Evolutionary conservation across 2,888 invertebrate species (phyloP), one percentile per base, ranked within the genome.

Genomic region (Eupithecia abbreviata): DNA sequence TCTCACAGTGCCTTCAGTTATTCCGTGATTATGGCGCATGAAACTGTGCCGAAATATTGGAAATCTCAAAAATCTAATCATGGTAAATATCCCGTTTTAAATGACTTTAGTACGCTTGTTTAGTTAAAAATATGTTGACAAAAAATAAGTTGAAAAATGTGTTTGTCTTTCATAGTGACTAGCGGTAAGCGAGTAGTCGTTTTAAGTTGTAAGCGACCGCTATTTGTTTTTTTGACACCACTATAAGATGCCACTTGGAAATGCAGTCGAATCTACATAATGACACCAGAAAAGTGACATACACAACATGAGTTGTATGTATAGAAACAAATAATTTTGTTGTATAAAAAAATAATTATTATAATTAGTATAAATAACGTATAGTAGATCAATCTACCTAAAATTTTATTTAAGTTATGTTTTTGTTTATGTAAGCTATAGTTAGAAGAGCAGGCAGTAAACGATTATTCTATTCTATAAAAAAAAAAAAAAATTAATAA

Each of bases 121-220:
- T 62, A 30, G 74, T 69, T 74, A 73, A 73, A 75, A 78, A 75
- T 78, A 73, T 71, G 62, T 42, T 42, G 13, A 66, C 66, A n/a
- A n/a, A n/a, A n/a, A n/a, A n/a, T n/a, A n/a, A n/a, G n/a, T n/a
- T n/a, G n/a, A n/a, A n/a, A n/a, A n/a, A n/a, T n/a, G 3, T 42
- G 41, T 66, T 62, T 62, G 18, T 30, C 62, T 30, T 62, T 12
- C 12, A 30, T 62, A 62, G 62, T 62, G 62, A 62, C 30, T 62
- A 62, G 62, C 62, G 62, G 62, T 62, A 30, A 30, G 62, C 30
- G 18, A 58, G 58, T 10, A 30, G 51, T 49, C 49, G 49, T 15
- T 51, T 58, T 55, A 55, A 55, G 55, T 58, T 58, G n/a, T 65
- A 41, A 65, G n/a, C 13, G 5, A 41, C 41, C 41, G 41, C 41